phyloP scores from a whole-genome alignment of 2,113 vertebrate species.

The Campylomormyrus tamandua region DNA sequence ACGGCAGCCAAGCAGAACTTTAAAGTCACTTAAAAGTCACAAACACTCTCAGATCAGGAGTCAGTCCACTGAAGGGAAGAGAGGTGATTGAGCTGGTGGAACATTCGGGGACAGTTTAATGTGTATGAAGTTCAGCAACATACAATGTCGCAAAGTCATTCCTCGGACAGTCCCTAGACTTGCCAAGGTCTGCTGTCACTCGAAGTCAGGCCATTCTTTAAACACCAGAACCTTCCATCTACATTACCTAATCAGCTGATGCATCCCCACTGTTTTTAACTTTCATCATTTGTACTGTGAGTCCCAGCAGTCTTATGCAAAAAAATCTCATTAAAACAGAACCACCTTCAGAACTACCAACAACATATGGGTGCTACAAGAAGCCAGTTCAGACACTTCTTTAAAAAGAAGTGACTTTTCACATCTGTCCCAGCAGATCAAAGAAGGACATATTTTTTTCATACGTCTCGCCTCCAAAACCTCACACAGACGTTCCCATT shows the following conservation, averaged over 20 bases:
- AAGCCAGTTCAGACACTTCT: conserved; percentile 62
- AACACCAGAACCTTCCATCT: not conserved
- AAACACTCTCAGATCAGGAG: not conserved
- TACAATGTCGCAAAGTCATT: not conserved
- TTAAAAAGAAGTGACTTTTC: conserved; percentile 50
- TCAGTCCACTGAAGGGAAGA: not conserved
- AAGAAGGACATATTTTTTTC: conserved; percentile 36
- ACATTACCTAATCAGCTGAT: conserved; percentile 13
- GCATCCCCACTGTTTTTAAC: conserved; percentile 10
- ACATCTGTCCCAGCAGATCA: conserved; percentile 54
- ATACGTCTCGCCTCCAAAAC: conserved; percentile 26
- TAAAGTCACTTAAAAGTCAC: conserved; percentile 1
- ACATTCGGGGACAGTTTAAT: not conserved
- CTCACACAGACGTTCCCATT: conserved; percentile 36
- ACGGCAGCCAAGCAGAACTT: not conserved
- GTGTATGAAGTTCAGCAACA: not conserved
- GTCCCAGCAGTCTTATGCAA: conserved; percentile 45
- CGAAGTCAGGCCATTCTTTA: conserved; percentile 3
- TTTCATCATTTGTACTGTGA: conserved; percentile 37
- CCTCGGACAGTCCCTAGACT: not conserved
- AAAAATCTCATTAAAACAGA: conserved; percentile 68
- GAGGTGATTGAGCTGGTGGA: not conserved
- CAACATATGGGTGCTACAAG: conserved; percentile 55
- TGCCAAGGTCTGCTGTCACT: conserved; percentile 6
- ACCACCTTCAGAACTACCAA: conserved; percentile 48